Base-by-base conservation (phyloP, 2,888 invertebrate species). In the Yponomeuta sedellus region DNA sequence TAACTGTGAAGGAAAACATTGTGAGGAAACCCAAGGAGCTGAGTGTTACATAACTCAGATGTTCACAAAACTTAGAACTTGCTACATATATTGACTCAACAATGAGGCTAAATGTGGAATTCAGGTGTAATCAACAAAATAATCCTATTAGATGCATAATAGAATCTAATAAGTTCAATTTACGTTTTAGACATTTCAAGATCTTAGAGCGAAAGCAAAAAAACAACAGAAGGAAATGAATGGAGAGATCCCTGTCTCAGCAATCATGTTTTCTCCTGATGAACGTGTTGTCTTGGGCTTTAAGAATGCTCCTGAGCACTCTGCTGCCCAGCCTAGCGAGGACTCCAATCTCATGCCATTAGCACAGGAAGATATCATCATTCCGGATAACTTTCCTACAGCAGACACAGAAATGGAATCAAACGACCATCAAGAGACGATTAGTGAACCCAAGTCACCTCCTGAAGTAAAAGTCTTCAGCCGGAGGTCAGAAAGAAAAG, bases 161-260 rank as follows among this genome's bases (percentile, higher is more conserved):
- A 52, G 44, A 52, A 52, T 52, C 44, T 52, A 52, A 52, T 16
- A 52, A 52, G 44, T 2, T 52, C 44, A 1, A 12, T 16, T 52
- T 52, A 12, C 66, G 81, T 83, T 67, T 56, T 80, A 90, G 90
- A 87, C 88, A 64, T 90, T 89, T 88, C 89, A 89, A 74, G 90
- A 90, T 72, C 75, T 89, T 40, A 78, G 80, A 52, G 82, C 82
- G 1, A 86, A 88, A 71, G 77, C 79, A 2, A 89, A 86, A 66
- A 86, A 82, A 68, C 75, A 76, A 1, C 79, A 82, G 67, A 74
- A 74, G 19, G 75, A 77, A 68, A 74, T 73, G 19, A 79, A 80
- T 66, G 82, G 80, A 52, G 79, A 80, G 28, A 65, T 82, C 3
- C 80, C 80, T 16, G 68, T 75, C 52, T 79, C 79, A 66, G 73